Conservation (phyloP, 2,888 invertebrate genomes). For the Torymus texanus region DNA sequence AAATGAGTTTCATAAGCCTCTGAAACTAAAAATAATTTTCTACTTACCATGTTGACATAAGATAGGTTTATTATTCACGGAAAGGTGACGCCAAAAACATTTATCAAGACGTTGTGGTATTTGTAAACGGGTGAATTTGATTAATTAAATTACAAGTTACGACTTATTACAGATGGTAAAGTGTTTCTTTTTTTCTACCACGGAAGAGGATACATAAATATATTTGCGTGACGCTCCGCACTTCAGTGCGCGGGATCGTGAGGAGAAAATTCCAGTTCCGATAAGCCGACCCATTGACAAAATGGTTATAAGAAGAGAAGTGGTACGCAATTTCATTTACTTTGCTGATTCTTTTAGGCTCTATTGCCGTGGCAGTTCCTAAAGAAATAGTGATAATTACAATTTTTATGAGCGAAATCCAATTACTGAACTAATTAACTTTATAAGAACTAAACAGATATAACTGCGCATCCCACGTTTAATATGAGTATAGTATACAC, state of each 20-base stretch:
- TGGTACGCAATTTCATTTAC: slow-evolving; percentile 14
- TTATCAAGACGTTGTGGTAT: slow-evolving; percentile 1
- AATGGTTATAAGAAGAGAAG: slow-evolving; percentile 20
- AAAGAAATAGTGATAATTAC: too few species aligned
- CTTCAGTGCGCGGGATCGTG: neutral
- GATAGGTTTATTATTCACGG: neutral
- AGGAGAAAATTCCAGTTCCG: slow-evolving; percentile 24
- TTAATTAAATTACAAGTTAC: slow-evolving; percentile 6
- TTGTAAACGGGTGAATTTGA: slow-evolving; percentile 9
- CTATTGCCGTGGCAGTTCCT: too few species aligned
- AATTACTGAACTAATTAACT: too few species aligned
- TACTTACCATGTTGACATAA: neutral
- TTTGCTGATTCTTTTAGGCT: neutral
- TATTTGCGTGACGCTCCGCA: slow-evolving; percentile 28
- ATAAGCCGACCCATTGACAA: slow-evolving; percentile 23
- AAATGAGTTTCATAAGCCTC: too few species aligned
- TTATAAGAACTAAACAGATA: too few species aligned
- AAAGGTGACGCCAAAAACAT: neutral
- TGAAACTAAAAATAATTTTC: too few species aligned
- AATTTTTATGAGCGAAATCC: too few species aligned
- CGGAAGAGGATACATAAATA: slow-evolving; percentile 35
- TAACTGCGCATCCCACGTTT: too few species aligned
- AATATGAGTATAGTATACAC: too few species aligned
- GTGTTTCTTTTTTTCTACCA: slow-evolving; percentile 20
- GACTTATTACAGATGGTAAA: neutral